Conservation (phyloP, 1,140 invertebrate species). For the Branchinecta lynchi region DNA sequence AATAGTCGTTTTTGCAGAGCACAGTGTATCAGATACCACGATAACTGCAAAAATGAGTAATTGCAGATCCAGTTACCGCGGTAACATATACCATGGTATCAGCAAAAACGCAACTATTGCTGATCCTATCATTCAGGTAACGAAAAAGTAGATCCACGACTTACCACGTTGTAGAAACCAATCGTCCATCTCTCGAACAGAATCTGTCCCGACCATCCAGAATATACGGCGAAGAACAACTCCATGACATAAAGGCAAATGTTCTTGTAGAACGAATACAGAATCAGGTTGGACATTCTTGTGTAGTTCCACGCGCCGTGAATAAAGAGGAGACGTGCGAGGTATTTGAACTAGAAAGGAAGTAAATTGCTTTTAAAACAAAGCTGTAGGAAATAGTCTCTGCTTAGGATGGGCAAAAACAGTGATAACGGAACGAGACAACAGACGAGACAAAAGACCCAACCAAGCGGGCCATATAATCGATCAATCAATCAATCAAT, state of each 20-base stretch:
- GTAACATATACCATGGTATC: too few relatives aligned
- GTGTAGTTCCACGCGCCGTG: constrained; percentile 99
- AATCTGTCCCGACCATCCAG: constrained; percentile 95
- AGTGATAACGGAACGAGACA: background rate
- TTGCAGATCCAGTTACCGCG: too few relatives aligned
- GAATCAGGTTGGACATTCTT: constrained; percentile 89
- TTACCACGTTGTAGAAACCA: constrained; percentile 84
- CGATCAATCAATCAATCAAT: too few relatives aligned
- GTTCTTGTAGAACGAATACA: constrained; percentile 99
- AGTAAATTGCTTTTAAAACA: constrained; percentile 22
- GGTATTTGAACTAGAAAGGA: constrained; percentile 62
- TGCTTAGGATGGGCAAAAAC: background rate
- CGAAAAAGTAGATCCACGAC: constrained; percentile 21
- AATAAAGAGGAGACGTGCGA: constrained; percentile 76
- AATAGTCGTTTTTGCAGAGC: too few relatives aligned
- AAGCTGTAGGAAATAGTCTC: background rate
- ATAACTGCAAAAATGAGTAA: too few relatives aligned
- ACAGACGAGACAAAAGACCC: too few relatives aligned
- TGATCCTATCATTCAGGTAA: too few relatives aligned
- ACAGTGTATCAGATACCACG: too few relatives aligned
- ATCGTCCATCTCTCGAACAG: constrained; percentile 98
- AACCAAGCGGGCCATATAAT: too few relatives aligned
- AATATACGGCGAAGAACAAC: constrained; percentile 96
- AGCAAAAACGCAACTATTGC: too few relatives aligned
- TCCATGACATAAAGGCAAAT: constrained; percentile 98